Evolutionary conservation across 2,113 vertebrate species (phyloP), one percentile per base, ranked within the genome.

Genomic region (Odobenus rosmarus): DNA sequence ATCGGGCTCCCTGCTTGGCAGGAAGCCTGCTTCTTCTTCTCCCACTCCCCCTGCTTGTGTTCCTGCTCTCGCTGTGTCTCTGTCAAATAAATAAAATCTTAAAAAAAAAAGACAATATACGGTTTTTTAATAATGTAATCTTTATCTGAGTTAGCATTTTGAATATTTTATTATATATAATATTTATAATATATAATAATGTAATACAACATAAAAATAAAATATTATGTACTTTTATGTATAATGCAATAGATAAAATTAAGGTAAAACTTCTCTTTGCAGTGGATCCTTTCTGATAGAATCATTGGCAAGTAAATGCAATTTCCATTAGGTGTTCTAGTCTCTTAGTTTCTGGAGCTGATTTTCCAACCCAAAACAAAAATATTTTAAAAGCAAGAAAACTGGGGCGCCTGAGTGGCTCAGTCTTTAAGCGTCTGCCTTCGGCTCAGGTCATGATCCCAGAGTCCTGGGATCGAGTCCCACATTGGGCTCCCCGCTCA

Each of bases 141-240:
- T 96, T 85, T 81, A 74, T 39, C 72, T 88, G 39, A 91, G 77
- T 72, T 79, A 79, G n/a, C 64, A 96, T 86, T 97, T 90, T 79
- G 46, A 55, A 77, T 33, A 62, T 57, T 72, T 92, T 72, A 80
- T 42, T 86, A 51, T 23, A 39, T 55, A 39, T 62, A 57, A 53
- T 67, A 55, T 76, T 67, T 59, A 80, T 72, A 80, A 76, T 46
- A 85, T 33, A 74, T 82, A 49, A 92, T 39, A 77, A 89, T 81
- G 5, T 93, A 6, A 88, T 67, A 90, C 26, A 84, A 28, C 67
- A 26, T 92, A 61, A 92, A 81, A 79, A 84, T 36, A 71, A 64
- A 87, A 59, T 39, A 62, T 23, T 12, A 62, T 31, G 46, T 69
- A 67, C 74, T 88, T 79, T 61, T 59, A 76, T 76, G 36, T 90